phyloP scores from a whole-genome alignment of 2,113 vertebrate genomes.

The Gorsachius goisagi region DNA sequence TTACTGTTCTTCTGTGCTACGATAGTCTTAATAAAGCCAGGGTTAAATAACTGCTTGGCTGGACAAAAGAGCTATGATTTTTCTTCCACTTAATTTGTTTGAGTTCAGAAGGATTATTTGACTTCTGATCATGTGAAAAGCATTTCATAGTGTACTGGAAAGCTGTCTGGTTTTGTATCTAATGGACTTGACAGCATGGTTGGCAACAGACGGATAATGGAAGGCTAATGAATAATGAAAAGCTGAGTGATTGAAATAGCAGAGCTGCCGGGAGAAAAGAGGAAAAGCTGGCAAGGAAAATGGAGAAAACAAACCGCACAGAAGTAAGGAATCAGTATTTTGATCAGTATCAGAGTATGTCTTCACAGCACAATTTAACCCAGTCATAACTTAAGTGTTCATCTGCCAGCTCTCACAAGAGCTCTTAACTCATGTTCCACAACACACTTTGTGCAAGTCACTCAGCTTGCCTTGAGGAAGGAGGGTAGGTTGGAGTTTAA shows the following conservation, averaged over 20 bases:
- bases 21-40: not conserved
- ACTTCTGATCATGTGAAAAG: conserved; percentile 34
- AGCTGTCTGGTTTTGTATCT: conserved; percentile 7
- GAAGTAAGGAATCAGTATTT: not conserved
- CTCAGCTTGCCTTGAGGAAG: not conserved
- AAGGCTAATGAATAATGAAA: conserved; percentile 45
- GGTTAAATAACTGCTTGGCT: not conserved
- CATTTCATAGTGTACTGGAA: conserved; percentile 17
- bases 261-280: not conserved
- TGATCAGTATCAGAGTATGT: not conserved
- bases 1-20: not conserved
- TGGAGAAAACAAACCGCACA: not conserved
- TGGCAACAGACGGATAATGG: not conserved
- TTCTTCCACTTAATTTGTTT: conserved; percentile 4
- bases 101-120: conserved; percentile 23
- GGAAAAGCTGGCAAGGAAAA: not conserved
- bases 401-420: not conserved
- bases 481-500: not conserved
- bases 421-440: not conserved
- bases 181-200: not conserved
- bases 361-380: not conserved
- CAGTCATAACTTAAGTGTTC: not conserved
- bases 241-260: conserved; percentile 29
- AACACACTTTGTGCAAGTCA: not conserved
- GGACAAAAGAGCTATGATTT: conserved; percentile 7